Base-by-base conservation (phyloP, 1,140 invertebrate species). In the Aphis gossypii region DNA sequence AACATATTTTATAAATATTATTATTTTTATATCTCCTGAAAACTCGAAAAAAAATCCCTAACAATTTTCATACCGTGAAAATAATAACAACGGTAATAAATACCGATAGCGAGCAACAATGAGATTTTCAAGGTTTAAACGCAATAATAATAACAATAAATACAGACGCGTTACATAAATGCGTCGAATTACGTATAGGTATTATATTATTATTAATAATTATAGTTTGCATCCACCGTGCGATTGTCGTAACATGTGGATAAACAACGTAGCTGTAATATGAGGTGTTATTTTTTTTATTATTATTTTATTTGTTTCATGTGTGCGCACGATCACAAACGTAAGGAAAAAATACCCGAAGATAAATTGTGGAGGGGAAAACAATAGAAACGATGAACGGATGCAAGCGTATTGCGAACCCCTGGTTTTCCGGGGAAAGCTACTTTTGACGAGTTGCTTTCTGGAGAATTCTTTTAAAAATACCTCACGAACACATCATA, bases 101-200 rank as follows among this genome's bases (percentile, higher is more conserved):
- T n/a, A 68, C 56, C 35, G 89, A 90, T 90, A 68, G 89, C 25
- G 23, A 25, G 56, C 25, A n/a, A 90, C 54, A 90, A 90, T 90
- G 60, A 44, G 54, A 44, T 90, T 90, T 90, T 90, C 89, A 90
- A 90, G 89, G 89, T 90, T 90, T 90, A 68, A 68, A 60, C 25
- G 41, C 89, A 68, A 68, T 46, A 90, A 90, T 60, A 90, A 60
- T 90, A 30, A 60, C 30, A 60, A 90, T 90, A 46, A 90, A 68
- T 90, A 90, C 25, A 90, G 41, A 41, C 60, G 89, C 89, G 54
- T 90, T 90, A 90, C 41, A 90, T 90, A 90, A 90, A 90, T 68
- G 54, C 54, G 54, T 90, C 56, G 44, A 90, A 68, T 90, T 90
- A 90, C 89, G 51, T 41, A n/a, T 87, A 87, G 11, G 60, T 76